Conservation (phyloP, 53 echinoderm and acorn worm genomes). For the Hippasteria phrygiana region DNA sequence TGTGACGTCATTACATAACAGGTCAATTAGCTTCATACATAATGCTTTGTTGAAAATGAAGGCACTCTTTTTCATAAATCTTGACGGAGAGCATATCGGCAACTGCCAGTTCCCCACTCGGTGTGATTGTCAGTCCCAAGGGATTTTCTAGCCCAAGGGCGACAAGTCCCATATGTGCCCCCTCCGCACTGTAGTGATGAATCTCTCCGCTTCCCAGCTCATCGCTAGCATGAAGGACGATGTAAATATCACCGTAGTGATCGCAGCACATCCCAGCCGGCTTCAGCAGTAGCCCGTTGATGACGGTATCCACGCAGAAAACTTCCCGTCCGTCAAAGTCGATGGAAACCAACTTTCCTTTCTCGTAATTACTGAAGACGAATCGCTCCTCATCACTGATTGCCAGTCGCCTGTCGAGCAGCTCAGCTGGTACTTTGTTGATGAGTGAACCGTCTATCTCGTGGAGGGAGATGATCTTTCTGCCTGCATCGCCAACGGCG, state of each 20-base stretch:
- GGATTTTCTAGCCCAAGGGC: neutral
- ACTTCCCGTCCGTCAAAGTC: constrained; percentile 38
- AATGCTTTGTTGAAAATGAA: no score
- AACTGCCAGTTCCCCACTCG: constrained; percentile 30
- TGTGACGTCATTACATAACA: no score
- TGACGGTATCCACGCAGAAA: constrained; percentile 23
- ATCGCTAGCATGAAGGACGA: neutral
- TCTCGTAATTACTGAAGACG: constrained; percentile 37
- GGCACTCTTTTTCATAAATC: constrained; percentile 33
- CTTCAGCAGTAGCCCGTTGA: neutral
- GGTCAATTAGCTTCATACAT: neutral
- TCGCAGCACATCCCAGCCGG: constrained; percentile 52
- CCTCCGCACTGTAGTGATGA: constrained; percentile 29
- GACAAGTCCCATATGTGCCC: constrained; percentile 10
- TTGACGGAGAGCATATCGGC: constrained; percentile 34
- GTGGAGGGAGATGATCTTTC: constrained; percentile 29
- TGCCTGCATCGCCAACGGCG: constrained; percentile 15
- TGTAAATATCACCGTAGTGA: constrained; percentile 32
- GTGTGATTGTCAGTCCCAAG: constrained; percentile 27
- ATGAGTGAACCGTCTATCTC: constrained; percentile 19
- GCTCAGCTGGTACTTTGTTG: neutral
- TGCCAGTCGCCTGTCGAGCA: constrained; percentile 19
- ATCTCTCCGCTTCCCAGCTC: neutral
- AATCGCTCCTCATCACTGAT: constrained; percentile 33
- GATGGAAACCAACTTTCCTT: constrained; percentile 19